Conservation (phyloP, 2,113 vertebrate genomes). For the Psilopsiagon aurifrons region DNA sequence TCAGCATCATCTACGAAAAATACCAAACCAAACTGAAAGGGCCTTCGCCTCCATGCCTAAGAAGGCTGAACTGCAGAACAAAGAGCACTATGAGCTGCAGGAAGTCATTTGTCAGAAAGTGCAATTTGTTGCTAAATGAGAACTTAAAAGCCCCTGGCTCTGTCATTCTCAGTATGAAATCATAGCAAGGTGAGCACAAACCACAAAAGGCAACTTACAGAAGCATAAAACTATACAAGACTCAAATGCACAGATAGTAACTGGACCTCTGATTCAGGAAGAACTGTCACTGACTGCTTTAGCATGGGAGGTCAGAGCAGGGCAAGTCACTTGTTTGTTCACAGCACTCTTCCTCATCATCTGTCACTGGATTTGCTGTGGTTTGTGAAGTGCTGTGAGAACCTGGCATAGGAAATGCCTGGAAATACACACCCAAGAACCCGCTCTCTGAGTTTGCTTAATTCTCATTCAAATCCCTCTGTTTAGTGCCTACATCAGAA, state of each 20-base stretch:
- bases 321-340: not conserved
- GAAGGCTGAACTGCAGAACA: not conserved
- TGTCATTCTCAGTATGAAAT: not conserved
- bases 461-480: not conserved
- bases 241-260: not conserved
- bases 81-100: not conserved
- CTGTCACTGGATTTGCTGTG: fast-evolving
- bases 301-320: fast-evolving
- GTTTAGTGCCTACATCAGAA: not conserved
- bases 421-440: not conserved
- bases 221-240: not conserved
- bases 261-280: not conserved
- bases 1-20: not conserved
- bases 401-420: not conserved
- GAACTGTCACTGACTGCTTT: not conserved
- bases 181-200: not conserved
- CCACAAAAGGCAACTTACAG: not conserved
- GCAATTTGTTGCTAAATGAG: not conserved
- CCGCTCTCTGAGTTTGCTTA: not conserved
- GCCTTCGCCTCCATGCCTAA: not conserved
- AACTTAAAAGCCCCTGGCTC: not conserved
- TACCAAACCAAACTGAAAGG: not conserved
- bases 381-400: not conserved
- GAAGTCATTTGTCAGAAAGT: not conserved
- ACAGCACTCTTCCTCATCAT: not conserved